Conservation (phyloP, 2,888 invertebrate species). For the Hesperia comma region DNA sequence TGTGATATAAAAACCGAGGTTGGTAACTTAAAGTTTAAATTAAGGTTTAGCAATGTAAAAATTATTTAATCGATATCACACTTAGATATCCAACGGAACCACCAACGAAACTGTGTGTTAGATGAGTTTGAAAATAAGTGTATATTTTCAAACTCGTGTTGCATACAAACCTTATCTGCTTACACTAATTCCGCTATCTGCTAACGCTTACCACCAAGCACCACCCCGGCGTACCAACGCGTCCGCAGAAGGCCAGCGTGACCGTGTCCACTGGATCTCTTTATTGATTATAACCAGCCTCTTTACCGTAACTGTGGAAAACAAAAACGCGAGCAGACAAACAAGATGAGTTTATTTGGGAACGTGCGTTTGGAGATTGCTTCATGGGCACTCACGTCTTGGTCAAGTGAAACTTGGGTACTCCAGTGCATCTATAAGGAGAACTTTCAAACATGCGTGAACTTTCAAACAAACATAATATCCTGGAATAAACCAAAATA, state of each 20-base stretch:
- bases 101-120: too few species aligned
- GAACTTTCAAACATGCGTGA: neutral
- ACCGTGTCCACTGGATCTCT: slow-evolving; percentile 76
- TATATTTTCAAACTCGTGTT: too few species aligned
- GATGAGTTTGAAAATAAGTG: too few species aligned
- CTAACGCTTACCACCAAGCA: slow-evolving; percentile 41
- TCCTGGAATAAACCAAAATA: too few species aligned
- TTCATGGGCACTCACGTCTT: slow-evolving; percentile 1
- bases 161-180: too few species aligned
- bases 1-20: too few species aligned
- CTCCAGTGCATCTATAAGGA: neutral
- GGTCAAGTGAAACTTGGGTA: neutral
- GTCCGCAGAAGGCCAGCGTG: slow-evolving; percentile 69
- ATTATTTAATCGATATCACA: too few species aligned
- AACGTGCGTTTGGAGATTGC: slow-evolving; percentile 14
- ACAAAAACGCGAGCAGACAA: slow-evolving; percentile 44
- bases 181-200: neutral
- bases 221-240: slow-evolving; percentile 61
- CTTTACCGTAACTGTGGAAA: slow-evolving; percentile 62
- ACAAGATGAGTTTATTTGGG: slow-evolving; percentile 31
- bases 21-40: too few species aligned
- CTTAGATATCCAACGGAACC: too few species aligned
- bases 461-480: too few species aligned
- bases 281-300: slow-evolving; percentile 79
- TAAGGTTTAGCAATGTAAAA: too few species aligned